A percentile compares a stretch with the other conserved stretches of the same genome.
phyloP scores from a whole-genome alignment of 2,797 vertebrate species.

The Scyliorhinus canicula region DNA sequence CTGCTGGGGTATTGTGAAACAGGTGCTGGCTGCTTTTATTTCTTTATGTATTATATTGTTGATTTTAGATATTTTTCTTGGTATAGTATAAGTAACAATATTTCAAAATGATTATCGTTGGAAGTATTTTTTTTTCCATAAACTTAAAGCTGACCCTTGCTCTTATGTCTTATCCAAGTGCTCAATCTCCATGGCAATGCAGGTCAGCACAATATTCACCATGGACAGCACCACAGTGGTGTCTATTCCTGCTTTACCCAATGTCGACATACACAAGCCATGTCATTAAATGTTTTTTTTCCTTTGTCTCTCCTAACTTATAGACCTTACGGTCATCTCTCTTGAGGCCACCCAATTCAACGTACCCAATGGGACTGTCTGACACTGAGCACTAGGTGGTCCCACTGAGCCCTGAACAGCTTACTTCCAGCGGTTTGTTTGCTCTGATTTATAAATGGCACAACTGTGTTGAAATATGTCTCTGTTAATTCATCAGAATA shows the following conservation, averaged over 20 bases:
- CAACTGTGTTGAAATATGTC: neutral
- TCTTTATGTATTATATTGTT: neutral
- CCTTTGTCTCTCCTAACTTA: neutral
- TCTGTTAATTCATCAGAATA: neutral
- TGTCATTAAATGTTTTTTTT: neutral
- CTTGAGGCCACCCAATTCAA: neutral
- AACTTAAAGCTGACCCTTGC: neutral
- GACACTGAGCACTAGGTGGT: neutral
- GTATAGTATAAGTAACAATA: neutral
- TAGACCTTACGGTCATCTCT: neutral
- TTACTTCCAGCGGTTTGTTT: neutral
- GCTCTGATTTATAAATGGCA: neutral
- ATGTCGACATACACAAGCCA: neutral
- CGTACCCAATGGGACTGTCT: neutral
- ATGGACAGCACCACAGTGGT: neutral
- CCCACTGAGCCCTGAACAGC: neutral
- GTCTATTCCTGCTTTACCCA: neutral
- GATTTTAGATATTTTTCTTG: neutral
- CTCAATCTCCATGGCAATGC: neutral
- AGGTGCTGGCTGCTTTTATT: neutral
- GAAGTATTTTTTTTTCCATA: neutral
- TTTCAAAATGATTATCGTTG: neutral
- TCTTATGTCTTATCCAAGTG: neutral
- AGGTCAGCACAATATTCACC: neutral
- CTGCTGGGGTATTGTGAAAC: neutral